These are phyloP conservation scores for Maniola jurtina DNA, from an alignment of 1,140 invertebrate genomes.

Conservation along the genomic window DNA sequence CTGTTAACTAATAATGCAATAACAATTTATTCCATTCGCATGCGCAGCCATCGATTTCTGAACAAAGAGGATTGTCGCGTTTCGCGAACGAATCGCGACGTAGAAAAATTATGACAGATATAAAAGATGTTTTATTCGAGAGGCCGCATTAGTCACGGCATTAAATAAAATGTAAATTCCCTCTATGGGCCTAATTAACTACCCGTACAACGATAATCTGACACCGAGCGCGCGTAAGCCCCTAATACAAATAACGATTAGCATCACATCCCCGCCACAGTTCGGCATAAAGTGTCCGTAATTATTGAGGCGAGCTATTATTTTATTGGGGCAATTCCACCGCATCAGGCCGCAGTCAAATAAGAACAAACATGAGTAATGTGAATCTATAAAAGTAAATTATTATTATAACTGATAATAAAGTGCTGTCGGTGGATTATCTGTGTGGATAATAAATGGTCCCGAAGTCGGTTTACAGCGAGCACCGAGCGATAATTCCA, in stretches of 20 bases:
- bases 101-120: constrained; percentile 78
- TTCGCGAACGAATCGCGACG: constrained; percentile 71
- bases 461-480: constrained; percentile 61
- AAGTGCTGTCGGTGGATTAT: constrained; percentile 75
- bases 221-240: constrained; percentile 34
- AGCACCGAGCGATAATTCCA: constrained; percentile 66
- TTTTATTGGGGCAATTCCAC: constrained; percentile 65
- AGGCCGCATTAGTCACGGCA: constrained; percentile 63
- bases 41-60: constrained; percentile 45
- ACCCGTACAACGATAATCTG: constrained; percentile 51
- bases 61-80: constrained; percentile 69
- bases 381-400: constrained; percentile 77
- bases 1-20: constrained; percentile 57
- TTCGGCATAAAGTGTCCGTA: constrained; percentile 47
- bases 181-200: constrained; percentile 55
- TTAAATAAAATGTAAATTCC: constrained; percentile 65
- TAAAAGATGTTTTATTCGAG: constrained; percentile 45
- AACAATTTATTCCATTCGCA: constrained; percentile 46
- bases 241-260: constrained; percentile 47
- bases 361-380: constrained; percentile 76
- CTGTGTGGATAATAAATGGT: constrained; percentile 72
- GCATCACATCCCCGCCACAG: constrained; percentile 10
- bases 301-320: constrained; percentile 51
- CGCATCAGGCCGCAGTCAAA: constrained; percentile 68
- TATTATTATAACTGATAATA: constrained; percentile 78